Evolutionary conservation across 2,888 invertebrate genomes (phyloP), one percentile per base, ranked within the genome.

Genomic region (Phengaris alcon): DNA sequence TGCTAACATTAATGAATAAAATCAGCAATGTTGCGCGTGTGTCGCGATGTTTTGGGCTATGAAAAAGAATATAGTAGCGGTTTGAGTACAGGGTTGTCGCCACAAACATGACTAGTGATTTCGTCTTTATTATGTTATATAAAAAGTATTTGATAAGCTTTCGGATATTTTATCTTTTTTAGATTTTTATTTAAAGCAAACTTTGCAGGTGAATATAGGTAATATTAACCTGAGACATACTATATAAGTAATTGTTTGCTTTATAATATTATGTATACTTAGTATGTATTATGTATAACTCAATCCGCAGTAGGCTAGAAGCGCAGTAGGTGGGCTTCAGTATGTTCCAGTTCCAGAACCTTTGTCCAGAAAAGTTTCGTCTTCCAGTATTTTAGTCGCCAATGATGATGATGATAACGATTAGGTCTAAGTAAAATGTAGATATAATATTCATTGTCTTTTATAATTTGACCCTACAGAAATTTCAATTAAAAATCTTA

Each of bases 41-140:
- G n/a, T 44, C 35, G n/a, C 52, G 12, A 72, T 74, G 46, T 78
- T 70, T 75, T 69, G 54, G 68, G 68, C 35, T 73, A 72, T 74
- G 54, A 68, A 70, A 44, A 72, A 54, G 35, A 76, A 79, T 76
- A 73, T 79, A 76, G 81, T 87, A 83, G 74, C 77, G 76, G 84
- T 77, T 84, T 77, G 82, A 85, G 84, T 88, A 83, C 88, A 91
- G 91, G 90, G 90, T 88, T 92, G 92, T 93, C 92, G 93, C 92
- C 92, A 87, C 85, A 81, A 85, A 82, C 83, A 87, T 93, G 92
- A 93, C 92, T 92, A 85, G 93, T 87, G 86, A 86, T 90, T 89
- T 90, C 83, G 82, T 82, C 81, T 83, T 81, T 83, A 84, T 85
- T 88, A 69, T 86, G 83, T 78, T 75, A 74, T 69, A 57, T 64